phyloP scores from a whole-genome alignment of 2,797 vertebrate species.

The Hozukius guyotensis region DNA sequence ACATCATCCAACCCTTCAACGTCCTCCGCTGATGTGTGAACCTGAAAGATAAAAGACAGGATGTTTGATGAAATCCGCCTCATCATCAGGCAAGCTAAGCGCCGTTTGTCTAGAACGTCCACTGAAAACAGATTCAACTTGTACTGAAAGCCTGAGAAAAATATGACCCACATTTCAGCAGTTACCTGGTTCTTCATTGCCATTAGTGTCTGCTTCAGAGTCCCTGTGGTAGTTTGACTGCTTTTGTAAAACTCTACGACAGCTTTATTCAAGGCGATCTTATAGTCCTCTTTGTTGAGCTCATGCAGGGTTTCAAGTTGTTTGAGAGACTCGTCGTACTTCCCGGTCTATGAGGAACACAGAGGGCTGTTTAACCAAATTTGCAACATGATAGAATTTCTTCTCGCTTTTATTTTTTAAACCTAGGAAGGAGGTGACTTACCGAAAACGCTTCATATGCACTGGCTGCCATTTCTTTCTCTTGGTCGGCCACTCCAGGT shows the following conservation, averaged over 20 bases:
- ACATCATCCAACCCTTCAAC: constrained; percentile 97
- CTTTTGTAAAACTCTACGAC: constrained; percentile 95
- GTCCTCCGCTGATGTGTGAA: constrained; percentile 93
- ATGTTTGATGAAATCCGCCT: not conserved
- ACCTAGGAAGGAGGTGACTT: constrained; percentile 37
- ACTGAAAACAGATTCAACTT: not conserved
- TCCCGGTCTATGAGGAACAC: constrained; percentile 83
- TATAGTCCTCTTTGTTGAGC: constrained; percentile 97
- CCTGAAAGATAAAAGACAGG: constrained; percentile 72
- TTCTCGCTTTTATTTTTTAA: not conserved
- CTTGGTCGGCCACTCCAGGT: constrained; percentile 90
- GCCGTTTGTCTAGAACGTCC: not conserved
- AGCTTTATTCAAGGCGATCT: constrained; percentile 94
- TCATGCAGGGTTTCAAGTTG: constrained; percentile 92
- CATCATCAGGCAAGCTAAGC: not conserved
- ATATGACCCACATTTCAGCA: not conserved
- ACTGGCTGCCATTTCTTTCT: constrained; percentile 90
- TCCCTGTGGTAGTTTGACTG: constrained; percentile 92
- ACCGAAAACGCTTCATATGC: constrained; percentile 92
- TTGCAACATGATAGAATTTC: not conserved
- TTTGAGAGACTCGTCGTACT: constrained; percentile 91
- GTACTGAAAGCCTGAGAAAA: not conserved
- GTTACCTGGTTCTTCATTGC: constrained; percentile 95
- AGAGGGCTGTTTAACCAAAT: not conserved
- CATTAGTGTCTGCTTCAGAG: constrained; percentile 90